Base-by-base conservation (phyloP, 2,113 vertebrate species). In the Axis porcinus region DNA sequence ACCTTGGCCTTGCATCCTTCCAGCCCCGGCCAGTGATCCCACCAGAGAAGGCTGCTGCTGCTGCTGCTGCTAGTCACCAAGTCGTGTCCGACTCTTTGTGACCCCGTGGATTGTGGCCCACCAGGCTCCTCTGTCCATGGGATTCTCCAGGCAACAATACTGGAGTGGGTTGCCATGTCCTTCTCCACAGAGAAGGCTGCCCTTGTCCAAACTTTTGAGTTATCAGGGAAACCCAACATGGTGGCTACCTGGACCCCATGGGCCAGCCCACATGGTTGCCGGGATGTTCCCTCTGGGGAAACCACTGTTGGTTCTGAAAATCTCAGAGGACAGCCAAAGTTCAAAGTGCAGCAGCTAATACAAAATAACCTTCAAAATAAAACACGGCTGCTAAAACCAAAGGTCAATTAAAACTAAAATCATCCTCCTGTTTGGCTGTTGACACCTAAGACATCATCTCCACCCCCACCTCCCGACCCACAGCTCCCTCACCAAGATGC, bases 401-500 rank as follows among this genome's bases (percentile, higher is more conserved):
- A 70, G 23, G 47, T 67, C 78, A 58, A 47, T 47, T 58, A 47
- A 79, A 91, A 58, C 64, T 40, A 67, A 25, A 94, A 13, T 55
- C 7, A 16, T 33, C 36, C 62, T 57, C 64, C 78, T 43, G 4
- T 11, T 58, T 76, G 57, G 78, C 78, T 74, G 15, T 47, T 33
- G 43, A 70, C 54, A 60, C 33, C 86, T 64, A 64, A 58, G 25
- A 76, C 4, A n/a, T 45, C 21, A 82, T 23, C 79, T 40, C 12
- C 14, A 54, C 43, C 54, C 23, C 67, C 50, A n/a, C 6, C 40
- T 33, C 19, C 13, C n/a, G 8, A 25, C 16, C 84, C 43, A 2
- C 0, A 5, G 43, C 27, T 28, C 43, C 40, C 98, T 98, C 98
- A 99, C 99, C 99, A 99, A 97, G 64, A 99, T 99, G 98, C 99